Evolutionary conservation across 35 echinoderm and acorn worm genomes (phyloP), one percentile per base, ranked within the genome.

Genomic region (Holothuria glaberrima): DNA sequence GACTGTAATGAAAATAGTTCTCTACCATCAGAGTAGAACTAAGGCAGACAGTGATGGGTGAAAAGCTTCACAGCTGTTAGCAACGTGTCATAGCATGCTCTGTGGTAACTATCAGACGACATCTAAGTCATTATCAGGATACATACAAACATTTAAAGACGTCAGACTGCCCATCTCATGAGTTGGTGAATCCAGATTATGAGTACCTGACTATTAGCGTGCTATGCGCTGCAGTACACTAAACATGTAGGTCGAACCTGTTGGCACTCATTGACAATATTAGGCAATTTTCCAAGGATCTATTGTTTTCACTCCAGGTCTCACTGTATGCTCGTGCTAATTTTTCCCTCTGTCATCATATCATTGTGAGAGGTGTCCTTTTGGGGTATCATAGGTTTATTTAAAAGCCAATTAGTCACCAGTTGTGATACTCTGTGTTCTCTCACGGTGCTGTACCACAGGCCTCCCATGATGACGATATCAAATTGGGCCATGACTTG

Each of bases 401-500:
- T 73, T 78, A 26, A 25, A 78, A 48, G 33, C 74, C 74, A 78
- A 78, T 78, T 78, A 78, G 74, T 78, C 74, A 78, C 74, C 74
- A 78, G 74, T 38, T 1, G 74, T 78, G 74, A 26, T n/a, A 48
- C 74, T 50, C 50, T 48, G 74, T 78, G 35, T 28, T 30, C 33
- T 48, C 33, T 78, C 74, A 73, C 2, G 38, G 26, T 38, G 26
- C 30, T 73, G 5, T 29, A 73, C 38, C 29, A 4, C 18, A 73
- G 69, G 69, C 26, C 30, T 73, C 32, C 24, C 34, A 31, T 54
- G 13, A 31, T n/a, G 30, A 75, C 16, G 34, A 32, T 45, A 75
- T 75, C 33, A 75, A 75, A 75, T 31, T 75, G 71, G 71, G 71
- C 32, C 71, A 41, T 75, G 9, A 32, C 71, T 75, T 21, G 21